A percentile compares a stretch with the other conserved stretches of the same genome.
Evolutionary conservation across 2,888 invertebrate species (phyloP).

Genomic region (Drosophila formosana): DNA sequence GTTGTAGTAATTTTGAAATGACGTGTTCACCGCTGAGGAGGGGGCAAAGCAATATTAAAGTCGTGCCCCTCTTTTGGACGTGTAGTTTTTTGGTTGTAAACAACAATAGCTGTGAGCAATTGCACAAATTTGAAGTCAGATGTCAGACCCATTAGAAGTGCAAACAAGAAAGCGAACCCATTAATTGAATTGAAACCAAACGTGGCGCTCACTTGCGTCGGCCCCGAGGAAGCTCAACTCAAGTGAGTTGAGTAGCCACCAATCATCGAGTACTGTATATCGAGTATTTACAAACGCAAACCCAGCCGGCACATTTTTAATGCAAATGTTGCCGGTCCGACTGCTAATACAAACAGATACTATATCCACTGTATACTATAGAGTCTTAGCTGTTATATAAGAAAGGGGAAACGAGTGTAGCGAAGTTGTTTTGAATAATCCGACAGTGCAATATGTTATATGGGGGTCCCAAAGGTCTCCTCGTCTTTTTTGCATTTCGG

Average conservation of each 20-base stretch:
- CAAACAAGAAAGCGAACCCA: slow-evolving; percentile 56
- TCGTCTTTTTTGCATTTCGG: slow-evolving; percentile 13
- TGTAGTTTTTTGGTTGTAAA: neutral
- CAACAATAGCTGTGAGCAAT: neutral
- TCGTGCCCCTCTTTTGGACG: slow-evolving; percentile 23
- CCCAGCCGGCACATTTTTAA: slow-evolving; percentile 54
- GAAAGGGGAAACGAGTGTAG: slow-evolving; percentile 30
- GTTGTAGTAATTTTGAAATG: slow-evolving; percentile 1
- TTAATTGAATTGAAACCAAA: slow-evolving; percentile 51
- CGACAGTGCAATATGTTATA: neutral
- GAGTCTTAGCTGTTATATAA: slow-evolving; percentile 40
- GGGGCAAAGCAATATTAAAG: slow-evolving; percentile 3
- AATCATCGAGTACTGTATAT: slow-evolving; percentile 27
- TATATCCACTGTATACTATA: slow-evolving; percentile 13
- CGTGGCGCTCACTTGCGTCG: slow-evolving; percentile 33
- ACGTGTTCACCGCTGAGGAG: neutral
- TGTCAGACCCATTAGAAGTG: slow-evolving; percentile 59
- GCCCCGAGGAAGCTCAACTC: slow-evolving; percentile 32
- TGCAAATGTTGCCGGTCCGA: slow-evolving; percentile 65
- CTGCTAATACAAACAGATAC: slow-evolving; percentile 52
- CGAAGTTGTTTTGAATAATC: slow-evolving; percentile 35
- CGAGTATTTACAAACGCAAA: slow-evolving; percentile 8
- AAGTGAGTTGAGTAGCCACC: slow-evolving; percentile 31
- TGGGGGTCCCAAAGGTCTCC: slow-evolving; percentile 49
- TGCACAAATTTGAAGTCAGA: slow-evolving; percentile 27